These are phyloP conservation scores for Epinephelus awoara DNA, from an alignment of 2,797 vertebrate species.

Conservation along the genomic window DNA sequence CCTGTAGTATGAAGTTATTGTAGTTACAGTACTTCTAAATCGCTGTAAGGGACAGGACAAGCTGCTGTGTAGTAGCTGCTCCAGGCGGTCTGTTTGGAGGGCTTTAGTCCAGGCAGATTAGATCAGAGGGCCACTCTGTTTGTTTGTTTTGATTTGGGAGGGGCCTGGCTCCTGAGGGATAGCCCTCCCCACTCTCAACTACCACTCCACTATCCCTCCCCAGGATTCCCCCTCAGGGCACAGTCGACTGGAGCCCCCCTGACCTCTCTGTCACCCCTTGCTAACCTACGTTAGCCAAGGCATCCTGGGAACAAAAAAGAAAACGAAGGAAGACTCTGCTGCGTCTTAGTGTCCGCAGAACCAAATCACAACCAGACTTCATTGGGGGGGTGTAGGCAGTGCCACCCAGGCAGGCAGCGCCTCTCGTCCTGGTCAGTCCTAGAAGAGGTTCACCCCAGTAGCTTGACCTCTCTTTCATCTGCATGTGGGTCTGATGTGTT, in stretches of 20 bases:
- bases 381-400: constrained; percentile 51
- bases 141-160: constrained; percentile 86
- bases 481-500: constrained; percentile 52
- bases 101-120: constrained; percentile 74
- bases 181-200: constrained; percentile 42
- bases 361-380: constrained; percentile 87
- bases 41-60: constrained; percentile 19
- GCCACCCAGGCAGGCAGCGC: constrained; percentile 81
- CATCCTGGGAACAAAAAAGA: constrained; percentile 74
- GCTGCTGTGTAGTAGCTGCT: constrained; percentile 58
- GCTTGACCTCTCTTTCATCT: constrained; percentile 75
- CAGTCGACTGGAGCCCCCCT: constrained; percentile 80
- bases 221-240: constrained; percentile 77
- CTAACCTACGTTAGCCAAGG: constrained; percentile 68
- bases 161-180: constrained; percentile 73
- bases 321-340: constrained; percentile 70
- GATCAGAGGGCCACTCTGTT: constrained; percentile 83
- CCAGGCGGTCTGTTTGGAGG: constrained; percentile 64
- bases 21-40: constrained; percentile 2
- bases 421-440: constrained; percentile 37
- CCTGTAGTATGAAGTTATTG: constrained; percentile 4
- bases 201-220: constrained; percentile 69
- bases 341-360: constrained; percentile 67
- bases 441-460: constrained; percentile 46
- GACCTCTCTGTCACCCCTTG: constrained; percentile 82